These are phyloP conservation scores for Scaptomyza tumidula DNA, from an alignment of 2,888 invertebrate genomes.

Conservation along the genomic window DNA sequence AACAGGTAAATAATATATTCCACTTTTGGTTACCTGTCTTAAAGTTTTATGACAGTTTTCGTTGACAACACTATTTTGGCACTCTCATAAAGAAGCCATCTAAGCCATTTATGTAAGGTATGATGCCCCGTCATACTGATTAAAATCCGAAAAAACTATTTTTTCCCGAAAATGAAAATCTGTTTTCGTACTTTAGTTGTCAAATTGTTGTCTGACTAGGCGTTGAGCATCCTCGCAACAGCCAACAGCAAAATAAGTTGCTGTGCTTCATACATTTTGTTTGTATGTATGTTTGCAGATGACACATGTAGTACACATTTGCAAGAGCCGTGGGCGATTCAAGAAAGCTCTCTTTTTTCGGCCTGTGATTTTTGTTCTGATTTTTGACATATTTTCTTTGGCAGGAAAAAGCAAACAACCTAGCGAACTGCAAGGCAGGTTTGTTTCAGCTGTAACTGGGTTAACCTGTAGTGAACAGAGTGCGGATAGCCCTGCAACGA, in stretches of 20 bases:
- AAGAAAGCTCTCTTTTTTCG: slow-evolving; percentile 39
- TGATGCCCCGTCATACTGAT: no score
- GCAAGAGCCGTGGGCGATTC: slow-evolving; percentile 62
- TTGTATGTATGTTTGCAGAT: slow-evolving; percentile 15
- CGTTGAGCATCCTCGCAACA: slow-evolving; percentile 45
- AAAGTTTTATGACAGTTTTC: no score
- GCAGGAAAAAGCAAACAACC: slow-evolving; percentile 61
- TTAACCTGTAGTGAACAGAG: slow-evolving; percentile 53
- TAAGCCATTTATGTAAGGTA: no score
- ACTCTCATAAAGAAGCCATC: no score
- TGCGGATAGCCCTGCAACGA: slow-evolving; percentile 60
- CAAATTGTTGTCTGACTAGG: slow-evolving; percentile 42
- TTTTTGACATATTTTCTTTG: slow-evolving; percentile 79
- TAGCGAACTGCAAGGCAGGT: slow-evolving; percentile 43
- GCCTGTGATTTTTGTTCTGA: slow-evolving; percentile 49
- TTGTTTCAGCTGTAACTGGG: slow-evolving; percentile 64
- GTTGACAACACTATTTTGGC: no score
- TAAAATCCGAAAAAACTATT: no score
- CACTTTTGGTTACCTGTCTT: no score
- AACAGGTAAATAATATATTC: no score
- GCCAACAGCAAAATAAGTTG: slow-evolving; percentile 5
- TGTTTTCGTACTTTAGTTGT: no score
- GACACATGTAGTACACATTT: slow-evolving; percentile 17
- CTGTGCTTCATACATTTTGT: slow-evolving; percentile 1
- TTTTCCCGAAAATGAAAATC: no score